These are phyloP conservation scores for Vidua macroura DNA, from an alignment of 2,113 vertebrate species.

Conservation along the genomic window DNA sequence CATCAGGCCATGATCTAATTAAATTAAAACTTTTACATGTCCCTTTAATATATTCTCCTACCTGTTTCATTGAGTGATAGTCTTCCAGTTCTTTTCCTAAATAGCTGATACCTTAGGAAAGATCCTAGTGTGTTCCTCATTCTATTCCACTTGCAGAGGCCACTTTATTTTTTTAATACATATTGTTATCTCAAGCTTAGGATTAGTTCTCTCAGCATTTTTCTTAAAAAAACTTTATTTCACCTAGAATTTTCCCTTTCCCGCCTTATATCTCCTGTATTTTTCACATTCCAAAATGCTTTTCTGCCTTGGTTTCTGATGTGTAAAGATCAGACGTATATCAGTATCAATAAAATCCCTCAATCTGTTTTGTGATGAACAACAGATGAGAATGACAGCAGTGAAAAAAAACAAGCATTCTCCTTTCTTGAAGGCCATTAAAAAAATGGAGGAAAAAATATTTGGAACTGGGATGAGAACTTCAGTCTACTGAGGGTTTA, in stretches of 20 bases:
- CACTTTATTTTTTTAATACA: neutral
- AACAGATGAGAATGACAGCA: slow-evolving; percentile 30
- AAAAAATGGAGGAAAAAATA: neutral
- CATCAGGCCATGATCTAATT: neutral
- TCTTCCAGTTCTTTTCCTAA: neutral
- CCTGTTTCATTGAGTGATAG: neutral
- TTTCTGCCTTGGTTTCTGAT: neutral
- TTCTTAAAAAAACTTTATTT: neutral
- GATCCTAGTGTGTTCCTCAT: neutral
- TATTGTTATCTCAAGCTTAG: neutral
- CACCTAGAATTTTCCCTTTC: neutral
- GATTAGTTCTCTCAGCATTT: neutral
- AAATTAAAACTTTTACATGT: neutral
- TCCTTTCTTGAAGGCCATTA: neutral
- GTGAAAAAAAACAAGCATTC: neutral
- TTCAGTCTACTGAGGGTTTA: slow-evolving; percentile 10
- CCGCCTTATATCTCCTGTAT: neutral
- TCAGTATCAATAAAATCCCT: neutral
- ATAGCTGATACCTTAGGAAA: neutral
- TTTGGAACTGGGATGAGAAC: neutral
- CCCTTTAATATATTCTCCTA: neutral
- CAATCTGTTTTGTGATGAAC: slow-evolving; percentile 20
- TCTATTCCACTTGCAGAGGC: neutral
- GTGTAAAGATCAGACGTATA: neutral
- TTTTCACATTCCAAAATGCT: neutral